Conservation (phyloP, 2,888 invertebrate genomes). For the Drosophila paranaensis region DNA sequence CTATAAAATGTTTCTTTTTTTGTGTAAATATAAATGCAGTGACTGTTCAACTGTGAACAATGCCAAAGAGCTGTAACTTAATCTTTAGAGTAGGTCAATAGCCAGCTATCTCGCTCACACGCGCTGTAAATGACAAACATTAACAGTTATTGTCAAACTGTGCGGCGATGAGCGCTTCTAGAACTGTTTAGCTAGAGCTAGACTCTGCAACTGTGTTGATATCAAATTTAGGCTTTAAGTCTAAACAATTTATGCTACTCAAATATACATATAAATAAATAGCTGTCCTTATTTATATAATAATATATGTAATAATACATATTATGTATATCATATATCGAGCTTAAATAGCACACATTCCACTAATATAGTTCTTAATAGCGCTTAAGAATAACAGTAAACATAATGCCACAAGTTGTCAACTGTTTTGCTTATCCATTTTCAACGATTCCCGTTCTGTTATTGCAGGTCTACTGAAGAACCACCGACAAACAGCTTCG, state of each 20-base stretch:
- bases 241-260: background rate
- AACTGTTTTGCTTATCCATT: constrained; percentile 40
- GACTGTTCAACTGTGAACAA: background rate
- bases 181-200: too few species aligned
- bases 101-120: constrained; percentile 1
- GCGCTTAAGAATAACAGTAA: background rate
- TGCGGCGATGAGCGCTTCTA: background rate
- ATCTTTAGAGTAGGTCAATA: constrained; percentile 9
- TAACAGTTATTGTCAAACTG: background rate
- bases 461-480: constrained; percentile 85
- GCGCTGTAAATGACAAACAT: background rate
- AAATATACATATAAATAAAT: background rate
- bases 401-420: constrained; percentile 22
- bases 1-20: background rate
- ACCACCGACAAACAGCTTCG: constrained; percentile 85
- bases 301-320: too few species aligned
- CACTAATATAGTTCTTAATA: background rate
- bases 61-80: background rate
- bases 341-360: constrained; percentile 5
- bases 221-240: background rate
- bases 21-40: background rate
- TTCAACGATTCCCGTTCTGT: constrained; percentile 29
- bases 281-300: too few species aligned
- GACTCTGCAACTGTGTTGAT: background rate
- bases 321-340: background rate